Base-by-base conservation (phyloP, 2,888 invertebrate genomes). In the Xestia ashworthii region DNA sequence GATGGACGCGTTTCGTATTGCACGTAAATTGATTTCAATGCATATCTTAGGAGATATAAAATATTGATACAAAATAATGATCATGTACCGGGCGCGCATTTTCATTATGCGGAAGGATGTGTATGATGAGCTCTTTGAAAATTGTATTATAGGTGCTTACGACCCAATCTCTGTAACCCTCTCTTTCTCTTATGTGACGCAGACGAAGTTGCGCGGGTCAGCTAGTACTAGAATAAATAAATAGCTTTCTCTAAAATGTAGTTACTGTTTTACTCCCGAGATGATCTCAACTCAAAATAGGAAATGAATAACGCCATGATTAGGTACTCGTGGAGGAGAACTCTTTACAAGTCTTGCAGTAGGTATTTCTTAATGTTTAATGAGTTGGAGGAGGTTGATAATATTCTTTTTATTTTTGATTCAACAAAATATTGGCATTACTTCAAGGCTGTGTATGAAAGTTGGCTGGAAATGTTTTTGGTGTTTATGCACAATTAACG, bases 211-310 rank as follows among this genome's bases (percentile, higher is more conserved):
- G n/a, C n/a, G n/a, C n/a, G n/a, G n/a, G n/a, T n/a, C n/a, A n/a
- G n/a, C n/a, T n/a, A n/a, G n/a, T 46, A n/a, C 38, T 22, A 32
- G n/a, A 12, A n/a, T 16, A 71, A 11, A 41, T 22, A 41, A 68
- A 55, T 65, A 22, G 25, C 41, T 78, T 80, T 55, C 53, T 71
- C 62, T 14, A 12, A 19, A 41, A 46, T 41, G 25, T 22, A 12
- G 25, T 82, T 48, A n/a, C n/a, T n/a, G n/a, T 44, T 14, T 48
- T 32, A 16, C 22, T 44, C 9, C 5, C 38, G 14, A 16, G n/a
- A 14, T 53, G 50, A 19, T 19, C 5, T 50, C n/a, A 53, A 32
- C 44, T 65, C 46, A 22, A 25, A 67, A 48, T 25, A 19, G 5
- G 14, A 64, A 44, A 70, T 44, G 16, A 11, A 58, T 58, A 14